Evolutionary conservation across 2,113 vertebrate genomes (phyloP).

Genomic region (Empidonax alnorum): DNA sequence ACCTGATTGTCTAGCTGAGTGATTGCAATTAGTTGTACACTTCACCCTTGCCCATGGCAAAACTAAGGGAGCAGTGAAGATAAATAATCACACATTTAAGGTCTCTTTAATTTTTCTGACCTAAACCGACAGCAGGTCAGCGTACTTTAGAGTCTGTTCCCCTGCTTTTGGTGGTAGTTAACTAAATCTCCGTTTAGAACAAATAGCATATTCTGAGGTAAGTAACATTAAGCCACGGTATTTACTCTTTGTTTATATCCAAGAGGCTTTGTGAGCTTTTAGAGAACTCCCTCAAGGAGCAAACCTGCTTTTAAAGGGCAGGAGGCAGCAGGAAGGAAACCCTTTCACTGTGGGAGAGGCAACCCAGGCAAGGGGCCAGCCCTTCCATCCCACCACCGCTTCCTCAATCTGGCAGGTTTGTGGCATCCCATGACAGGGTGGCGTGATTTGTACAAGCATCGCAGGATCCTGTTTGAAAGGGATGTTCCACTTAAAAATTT

Average conservation of each 20-base stretch:
- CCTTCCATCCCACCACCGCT: neutral
- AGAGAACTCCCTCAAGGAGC: neutral
- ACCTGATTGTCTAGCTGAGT: neutral
- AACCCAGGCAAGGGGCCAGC: neutral
- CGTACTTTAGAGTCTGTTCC: neutral
- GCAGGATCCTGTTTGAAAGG: neutral
- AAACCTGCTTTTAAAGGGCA: constrained; percentile 16
- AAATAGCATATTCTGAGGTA: constrained; percentile 41
- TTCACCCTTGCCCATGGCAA: neutral
- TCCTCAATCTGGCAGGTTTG: neutral
- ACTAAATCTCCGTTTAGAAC: constrained; percentile 19
- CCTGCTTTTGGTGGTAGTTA: neutral
- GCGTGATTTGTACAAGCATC: rapidly evolving
- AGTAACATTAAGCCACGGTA: neutral
- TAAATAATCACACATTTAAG: neutral
- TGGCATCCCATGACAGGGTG: neutral
- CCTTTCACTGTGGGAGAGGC: neutral
- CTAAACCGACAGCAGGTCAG: neutral
- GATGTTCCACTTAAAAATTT: neutral
- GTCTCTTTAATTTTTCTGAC: neutral
- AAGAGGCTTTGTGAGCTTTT: constrained; percentile 36
- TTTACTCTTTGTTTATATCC: constrained; percentile 42
- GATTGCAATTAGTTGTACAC: neutral
- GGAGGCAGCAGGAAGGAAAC: neutral
- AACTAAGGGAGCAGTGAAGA: neutral